These are phyloP conservation scores for Pelochelys cantorii DNA, from an alignment of 2,797 vertebrate species.

Conservation along the genomic window DNA sequence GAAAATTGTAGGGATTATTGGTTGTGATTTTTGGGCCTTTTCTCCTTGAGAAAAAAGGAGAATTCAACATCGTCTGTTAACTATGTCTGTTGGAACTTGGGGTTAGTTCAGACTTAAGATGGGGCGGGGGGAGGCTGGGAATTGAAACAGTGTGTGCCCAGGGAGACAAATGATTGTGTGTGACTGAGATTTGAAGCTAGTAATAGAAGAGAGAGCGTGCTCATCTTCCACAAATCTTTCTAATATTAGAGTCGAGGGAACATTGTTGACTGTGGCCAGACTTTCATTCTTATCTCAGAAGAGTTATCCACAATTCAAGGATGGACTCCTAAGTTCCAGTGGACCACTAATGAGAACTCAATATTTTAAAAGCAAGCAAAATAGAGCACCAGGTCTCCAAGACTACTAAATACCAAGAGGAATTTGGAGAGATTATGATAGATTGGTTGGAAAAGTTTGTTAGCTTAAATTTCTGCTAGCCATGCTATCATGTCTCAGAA, in stretches of 20 bases:
- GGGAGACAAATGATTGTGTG: background rate
- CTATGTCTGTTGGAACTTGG: background rate
- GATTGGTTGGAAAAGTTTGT: background rate
- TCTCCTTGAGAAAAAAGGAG: background rate
- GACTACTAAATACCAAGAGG: conserved; percentile 58
- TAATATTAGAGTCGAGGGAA: background rate
- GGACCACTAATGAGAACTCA: conserved; percentile 44
- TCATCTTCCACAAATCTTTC: background rate
- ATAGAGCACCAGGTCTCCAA: conserved; percentile 47
- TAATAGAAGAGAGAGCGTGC: background rate
- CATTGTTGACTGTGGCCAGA: background rate
- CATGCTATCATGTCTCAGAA: background rate
- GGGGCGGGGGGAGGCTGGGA: background rate
- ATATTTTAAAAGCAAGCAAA: conserved; percentile 23
- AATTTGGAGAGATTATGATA: conserved; percentile 27
- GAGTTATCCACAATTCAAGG: accelerated
- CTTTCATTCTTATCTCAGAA: background rate
- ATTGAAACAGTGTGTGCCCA: background rate
- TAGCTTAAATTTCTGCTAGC: background rate
- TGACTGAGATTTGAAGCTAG: background rate
- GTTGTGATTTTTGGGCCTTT: background rate
- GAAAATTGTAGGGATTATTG: background rate
- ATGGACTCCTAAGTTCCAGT: conserved; percentile 8
- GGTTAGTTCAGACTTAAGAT: background rate
- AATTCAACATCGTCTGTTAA: accelerated